These are phyloP conservation scores for Lemur catta DNA, from an alignment of 2,797 vertebrate genomes.

Conservation along the genomic window DNA sequence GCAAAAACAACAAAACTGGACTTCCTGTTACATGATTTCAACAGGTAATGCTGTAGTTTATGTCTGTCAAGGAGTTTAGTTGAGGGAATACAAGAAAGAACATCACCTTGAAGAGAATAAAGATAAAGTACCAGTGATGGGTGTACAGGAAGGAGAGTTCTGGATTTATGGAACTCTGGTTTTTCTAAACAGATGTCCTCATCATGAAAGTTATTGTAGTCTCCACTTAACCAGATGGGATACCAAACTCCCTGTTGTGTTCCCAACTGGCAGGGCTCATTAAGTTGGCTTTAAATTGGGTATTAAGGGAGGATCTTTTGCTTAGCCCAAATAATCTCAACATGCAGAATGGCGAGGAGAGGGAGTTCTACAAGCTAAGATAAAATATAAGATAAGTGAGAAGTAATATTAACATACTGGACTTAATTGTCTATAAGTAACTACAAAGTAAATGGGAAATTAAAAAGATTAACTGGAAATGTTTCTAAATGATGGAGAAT, in stretches of 20 bases:
- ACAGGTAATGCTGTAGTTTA: background rate
- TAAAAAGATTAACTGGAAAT: conserved; percentile 78
- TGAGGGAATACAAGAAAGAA: background rate
- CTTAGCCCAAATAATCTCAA: conserved; percentile 81
- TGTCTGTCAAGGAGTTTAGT: background rate
- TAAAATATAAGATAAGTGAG: conserved; percentile 75
- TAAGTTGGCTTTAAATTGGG: conserved; percentile 80
- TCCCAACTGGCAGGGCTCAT: conserved; percentile 77
- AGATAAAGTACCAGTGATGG: background rate
- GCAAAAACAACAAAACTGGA: background rate
- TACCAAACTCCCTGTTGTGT: conserved; percentile 75
- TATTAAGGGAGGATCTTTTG: conserved; percentile 79
- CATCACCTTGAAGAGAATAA: background rate
- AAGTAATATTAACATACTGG: conserved; percentile 78
- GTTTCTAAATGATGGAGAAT: conserved; percentile 71
- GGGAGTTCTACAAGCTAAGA: conserved; percentile 68
- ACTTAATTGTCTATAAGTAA: conserved; percentile 81
- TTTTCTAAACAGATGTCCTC: conserved; percentile 78
- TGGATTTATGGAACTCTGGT: conserved; percentile 62
- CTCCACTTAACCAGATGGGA: conserved; percentile 81
- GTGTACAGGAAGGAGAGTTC: conserved; percentile 25
- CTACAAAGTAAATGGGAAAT: conserved; percentile 80
- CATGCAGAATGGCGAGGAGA: conserved; percentile 74
- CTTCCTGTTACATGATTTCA: background rate
- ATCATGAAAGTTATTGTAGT: conserved; percentile 73